phyloP scores from a whole-genome alignment of 2,113 vertebrate species.

The Romanogobio albipinnatus region DNA sequence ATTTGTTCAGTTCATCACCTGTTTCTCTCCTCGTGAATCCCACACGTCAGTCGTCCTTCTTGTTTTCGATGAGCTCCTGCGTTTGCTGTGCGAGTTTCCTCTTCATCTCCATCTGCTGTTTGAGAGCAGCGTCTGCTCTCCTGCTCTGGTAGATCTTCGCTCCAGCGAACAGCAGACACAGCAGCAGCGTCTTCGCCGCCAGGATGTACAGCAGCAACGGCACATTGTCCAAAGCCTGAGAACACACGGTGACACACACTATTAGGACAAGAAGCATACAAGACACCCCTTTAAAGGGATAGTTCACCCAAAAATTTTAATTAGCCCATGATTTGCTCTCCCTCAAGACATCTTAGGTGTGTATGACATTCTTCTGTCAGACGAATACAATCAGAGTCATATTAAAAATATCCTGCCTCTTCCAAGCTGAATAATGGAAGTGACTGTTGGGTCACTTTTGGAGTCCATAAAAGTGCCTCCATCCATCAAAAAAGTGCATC shows the following conservation, averaged over 20 bases:
- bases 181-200: constrained; percentile 89
- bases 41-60: constrained; percentile 79
- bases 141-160: constrained; percentile 89
- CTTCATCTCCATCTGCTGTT: constrained; percentile 69
- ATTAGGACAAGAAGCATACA: not conserved
- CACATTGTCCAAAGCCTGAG: constrained; percentile 87
- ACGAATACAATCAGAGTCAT: too few relatives aligned
- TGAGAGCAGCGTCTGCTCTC: constrained; percentile 78
- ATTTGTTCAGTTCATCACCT: not conserved
- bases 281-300: not conserved
- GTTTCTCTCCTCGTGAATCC: not conserved
- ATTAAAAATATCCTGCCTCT: too few relatives aligned
- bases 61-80: constrained; percentile 75
- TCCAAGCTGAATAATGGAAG: too few relatives aligned
- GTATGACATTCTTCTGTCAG: too few relatives aligned
- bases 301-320: too few relatives aligned
- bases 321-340: too few relatives aligned
- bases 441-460: too few relatives aligned
- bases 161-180: constrained; percentile 90
- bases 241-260: constrained; percentile 10
- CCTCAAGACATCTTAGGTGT: too few relatives aligned
- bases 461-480: too few relatives aligned
- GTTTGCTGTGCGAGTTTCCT: constrained; percentile 72
- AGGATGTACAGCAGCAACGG: constrained; percentile 93
- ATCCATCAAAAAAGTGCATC: too few relatives aligned